phyloP scores from a whole-genome alignment of 2,797 vertebrate species.

The Phylloscopus collybita region DNA sequence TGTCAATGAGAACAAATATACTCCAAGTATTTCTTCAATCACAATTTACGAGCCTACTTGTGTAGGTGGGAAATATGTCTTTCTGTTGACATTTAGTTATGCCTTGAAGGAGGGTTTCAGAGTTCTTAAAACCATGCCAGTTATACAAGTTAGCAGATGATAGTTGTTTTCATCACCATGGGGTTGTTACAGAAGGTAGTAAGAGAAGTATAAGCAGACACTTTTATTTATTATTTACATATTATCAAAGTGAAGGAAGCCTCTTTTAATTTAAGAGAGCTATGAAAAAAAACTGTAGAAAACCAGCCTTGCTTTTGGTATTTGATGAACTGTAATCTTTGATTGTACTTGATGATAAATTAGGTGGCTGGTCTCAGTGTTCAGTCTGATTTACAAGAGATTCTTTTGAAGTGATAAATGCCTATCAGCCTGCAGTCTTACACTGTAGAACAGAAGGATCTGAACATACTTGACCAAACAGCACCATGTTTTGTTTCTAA shows the following conservation, averaged over 20 bases:
- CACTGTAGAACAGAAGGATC: conserved; percentile 31
- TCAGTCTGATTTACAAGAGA: conserved; percentile 47
- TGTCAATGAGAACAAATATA: conserved; percentile 27
- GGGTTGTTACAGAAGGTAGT: conserved; percentile 26
- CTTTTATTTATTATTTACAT: conserved; percentile 65
- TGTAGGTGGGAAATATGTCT: conserved; percentile 53
- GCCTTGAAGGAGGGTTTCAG: conserved; percentile 44
- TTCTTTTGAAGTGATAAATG: conserved; percentile 58
- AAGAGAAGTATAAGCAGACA: conserved; percentile 37
- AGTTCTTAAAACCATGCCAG: conserved; percentile 50
- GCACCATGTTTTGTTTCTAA: background rate
- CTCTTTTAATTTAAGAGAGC: conserved; percentile 29
- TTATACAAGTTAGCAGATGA: conserved; percentile 50
- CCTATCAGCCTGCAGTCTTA: conserved; percentile 43
- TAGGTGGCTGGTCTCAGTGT: conserved; percentile 18
- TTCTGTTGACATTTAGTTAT: conserved; percentile 54
- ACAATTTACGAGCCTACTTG: background rate
- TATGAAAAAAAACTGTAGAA: conserved; percentile 15
- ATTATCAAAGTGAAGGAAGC: conserved; percentile 54
- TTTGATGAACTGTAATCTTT: conserved; percentile 56
- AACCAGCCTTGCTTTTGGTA: conserved; percentile 23
- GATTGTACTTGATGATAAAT: conserved; percentile 58
- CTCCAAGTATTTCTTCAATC: background rate
- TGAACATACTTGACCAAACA: conserved; percentile 25
- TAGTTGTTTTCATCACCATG: conserved; percentile 53